These are phyloP conservation scores for Drosophila cracens DNA, from an alignment of 2,888 invertebrate genomes.

Conservation along the genomic window DNA sequence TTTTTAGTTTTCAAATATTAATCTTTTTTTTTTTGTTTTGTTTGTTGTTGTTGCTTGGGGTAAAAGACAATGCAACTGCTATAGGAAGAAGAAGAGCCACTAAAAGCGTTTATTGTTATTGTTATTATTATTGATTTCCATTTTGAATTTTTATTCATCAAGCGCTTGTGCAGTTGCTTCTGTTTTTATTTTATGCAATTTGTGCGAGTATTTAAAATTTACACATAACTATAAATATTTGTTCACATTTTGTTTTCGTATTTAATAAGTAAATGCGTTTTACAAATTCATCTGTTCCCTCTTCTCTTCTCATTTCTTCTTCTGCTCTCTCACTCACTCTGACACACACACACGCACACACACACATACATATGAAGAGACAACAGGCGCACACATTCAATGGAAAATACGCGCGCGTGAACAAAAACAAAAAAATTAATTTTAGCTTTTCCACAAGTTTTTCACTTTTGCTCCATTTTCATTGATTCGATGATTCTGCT, in stretches of 20 bases:
- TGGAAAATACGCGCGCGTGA: slow-evolving; percentile 62
- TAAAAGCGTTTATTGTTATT: slow-evolving; percentile 49
- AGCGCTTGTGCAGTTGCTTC: slow-evolving; percentile 21
- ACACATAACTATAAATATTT: slow-evolving; percentile 13
- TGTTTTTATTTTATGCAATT: slow-evolving; percentile 23
- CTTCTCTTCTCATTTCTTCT: slow-evolving; percentile 3
- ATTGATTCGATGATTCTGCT: slow-evolving; percentile 55
- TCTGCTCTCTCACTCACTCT: slow-evolving; percentile 22
- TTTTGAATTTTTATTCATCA: slow-evolving; percentile 41
- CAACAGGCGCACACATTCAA: slow-evolving; percentile 15
- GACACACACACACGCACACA: slow-evolving; percentile 5
- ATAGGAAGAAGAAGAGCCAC: slow-evolving; percentile 27
- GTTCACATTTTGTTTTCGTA: slow-evolving; percentile 42
- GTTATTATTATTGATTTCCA: slow-evolving; percentile 71
- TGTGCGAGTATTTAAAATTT: slow-evolving; percentile 19
- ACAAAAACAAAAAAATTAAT: slow-evolving; percentile 77
- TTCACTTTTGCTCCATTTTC: slow-evolving; percentile 76
- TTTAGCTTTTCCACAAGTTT: slow-evolving; percentile 73
- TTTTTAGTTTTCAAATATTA: slow-evolving; percentile 24
- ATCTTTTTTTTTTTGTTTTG: slow-evolving; percentile 2
- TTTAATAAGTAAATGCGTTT: slow-evolving; percentile 73
- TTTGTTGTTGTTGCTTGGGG: slow-evolving; percentile 14
- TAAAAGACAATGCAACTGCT: slow-evolving; percentile 29
- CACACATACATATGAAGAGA: neutral
- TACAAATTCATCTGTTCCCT: slow-evolving; percentile 49